These are phyloP conservation scores for Hoplostethus mediterraneus DNA, from an alignment of 2,797 vertebrate species.

Conservation along the genomic window DNA sequence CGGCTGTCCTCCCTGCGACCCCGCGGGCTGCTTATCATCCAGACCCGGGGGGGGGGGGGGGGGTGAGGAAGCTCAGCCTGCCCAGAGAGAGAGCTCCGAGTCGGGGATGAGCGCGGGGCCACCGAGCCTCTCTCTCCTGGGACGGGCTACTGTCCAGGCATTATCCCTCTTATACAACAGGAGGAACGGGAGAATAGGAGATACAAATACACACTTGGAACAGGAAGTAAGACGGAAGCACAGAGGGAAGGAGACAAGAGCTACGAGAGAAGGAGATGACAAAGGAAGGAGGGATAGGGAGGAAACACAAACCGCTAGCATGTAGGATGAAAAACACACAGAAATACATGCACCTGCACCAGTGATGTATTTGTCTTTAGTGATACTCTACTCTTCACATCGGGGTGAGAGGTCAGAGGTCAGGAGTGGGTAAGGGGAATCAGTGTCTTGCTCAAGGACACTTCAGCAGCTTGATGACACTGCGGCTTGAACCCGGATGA, in stretches of 20 bases:
- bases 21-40: slow-evolving; percentile 51
- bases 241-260: background rate
- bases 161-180: slow-evolving; percentile 48
- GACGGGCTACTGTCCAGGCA: slow-evolving; percentile 42
- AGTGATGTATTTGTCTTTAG: background rate
- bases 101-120: slow-evolving; percentile 42
- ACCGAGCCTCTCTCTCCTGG: slow-evolving; percentile 12
- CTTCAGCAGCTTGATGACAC: slow-evolving; percentile 18
- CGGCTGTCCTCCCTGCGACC: slow-evolving; percentile 50
- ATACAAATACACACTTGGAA: slow-evolving; percentile 2
- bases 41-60: background rate
- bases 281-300: background rate
- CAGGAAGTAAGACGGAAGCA: background rate
- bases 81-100: slow-evolving; percentile 21
- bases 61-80: slow-evolving; percentile 38
- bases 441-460: slow-evolving; percentile 41
- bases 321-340: background rate
- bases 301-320: background rate
- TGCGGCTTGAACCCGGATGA: slow-evolving; percentile 37
- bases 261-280: too few relatives aligned
- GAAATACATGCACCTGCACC: background rate
- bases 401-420: too few relatives aligned
- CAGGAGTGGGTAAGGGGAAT: slow-evolving; percentile 28
- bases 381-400: too few relatives aligned
- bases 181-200: slow-evolving; percentile 3